phyloP scores from a whole-genome alignment of 2,797 vertebrate genomes.

The Chelidonichthys spinosus region DNA sequence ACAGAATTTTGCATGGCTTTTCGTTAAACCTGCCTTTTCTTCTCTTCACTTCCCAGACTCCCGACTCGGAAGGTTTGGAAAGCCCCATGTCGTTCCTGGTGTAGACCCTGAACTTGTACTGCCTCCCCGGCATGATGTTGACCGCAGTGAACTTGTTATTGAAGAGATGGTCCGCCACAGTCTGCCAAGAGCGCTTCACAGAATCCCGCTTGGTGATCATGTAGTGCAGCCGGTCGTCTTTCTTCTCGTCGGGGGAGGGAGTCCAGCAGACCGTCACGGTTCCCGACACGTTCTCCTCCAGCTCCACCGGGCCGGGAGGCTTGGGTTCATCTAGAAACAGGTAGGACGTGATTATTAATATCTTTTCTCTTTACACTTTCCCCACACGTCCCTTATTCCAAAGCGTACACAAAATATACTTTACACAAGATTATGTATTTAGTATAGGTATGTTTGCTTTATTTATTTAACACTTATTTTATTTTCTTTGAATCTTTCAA shows the following conservation, averaged over 20 bases:
- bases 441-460: too few relatives aligned
- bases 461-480: not conserved
- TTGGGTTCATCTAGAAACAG: slow-evolving; percentile 85
- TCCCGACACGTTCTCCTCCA: slow-evolving; percentile 87
- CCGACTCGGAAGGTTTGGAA: slow-evolving; percentile 87
- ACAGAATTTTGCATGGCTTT: not conserved
- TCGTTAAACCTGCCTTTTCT: slow-evolving; percentile 79
- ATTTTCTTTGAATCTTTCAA: not conserved
- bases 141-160: slow-evolving; percentile 90
- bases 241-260: slow-evolving; percentile 88
- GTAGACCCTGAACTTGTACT: slow-evolving; percentile 90
- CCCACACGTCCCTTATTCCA: not conserved
- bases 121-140: slow-evolving; percentile 85
- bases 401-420: not conserved
- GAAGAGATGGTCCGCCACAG: slow-evolving; percentile 86
- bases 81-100: slow-evolving; percentile 89
- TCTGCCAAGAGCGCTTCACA: slow-evolving; percentile 81
- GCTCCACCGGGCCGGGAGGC: slow-evolving; percentile 85
- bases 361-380: not conserved
- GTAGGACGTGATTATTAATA: not conserved
- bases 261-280: slow-evolving; percentile 89
- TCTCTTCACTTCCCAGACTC: slow-evolving; percentile 84
- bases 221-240: slow-evolving; percentile 86
- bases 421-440: not conserved
- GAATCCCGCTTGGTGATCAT: slow-evolving; percentile 86